Conservation (phyloP, 2,797 vertebrate species). For the Poecilia velifera region DNA sequence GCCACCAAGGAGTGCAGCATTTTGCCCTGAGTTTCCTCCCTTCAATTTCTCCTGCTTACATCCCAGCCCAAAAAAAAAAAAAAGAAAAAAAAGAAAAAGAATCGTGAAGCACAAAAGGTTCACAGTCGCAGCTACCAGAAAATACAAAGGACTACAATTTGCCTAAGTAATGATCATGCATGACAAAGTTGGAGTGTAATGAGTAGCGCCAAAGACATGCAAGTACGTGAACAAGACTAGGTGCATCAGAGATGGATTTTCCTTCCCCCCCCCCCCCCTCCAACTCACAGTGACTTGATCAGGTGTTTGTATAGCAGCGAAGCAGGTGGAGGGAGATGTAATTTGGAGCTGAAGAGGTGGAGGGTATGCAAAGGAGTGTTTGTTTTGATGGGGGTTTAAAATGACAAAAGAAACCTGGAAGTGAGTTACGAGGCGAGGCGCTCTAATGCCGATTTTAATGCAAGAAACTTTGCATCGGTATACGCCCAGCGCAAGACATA, state of each 20-base stretch:
- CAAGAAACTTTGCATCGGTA: background rate
- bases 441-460: slow-evolving; percentile 9
- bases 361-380: slow-evolving; percentile 45
- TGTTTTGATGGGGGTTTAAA: slow-evolving; percentile 34
- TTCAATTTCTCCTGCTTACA: slow-evolving; percentile 45
- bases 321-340: slow-evolving; percentile 39
- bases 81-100: slow-evolving; percentile 27
- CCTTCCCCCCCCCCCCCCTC: background rate
- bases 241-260: slow-evolving; percentile 20
- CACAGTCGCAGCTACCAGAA: slow-evolving; percentile 14
- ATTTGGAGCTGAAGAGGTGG: slow-evolving; percentile 24
- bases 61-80: slow-evolving; percentile 37
- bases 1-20: slow-evolving; percentile 78
- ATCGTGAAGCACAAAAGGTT: slow-evolving; percentile 22
- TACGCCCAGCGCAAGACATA: background rate
- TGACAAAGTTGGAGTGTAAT: slow-evolving; percentile 32
- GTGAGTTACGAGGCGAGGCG: slow-evolving; percentile 3
- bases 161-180: slow-evolving; percentile 25
- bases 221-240: slow-evolving; percentile 19
- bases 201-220: slow-evolving; percentile 21
- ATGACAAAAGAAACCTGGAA: slow-evolving; percentile 5
- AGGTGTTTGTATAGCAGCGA: slow-evolving; percentile 18
- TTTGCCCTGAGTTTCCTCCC: slow-evolving; percentile 58
- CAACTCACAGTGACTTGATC: slow-evolving; percentile 18
- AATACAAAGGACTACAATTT: slow-evolving; percentile 27